Conservation (phyloP, 1,140 invertebrate species). For the Saccostrea glomerata region DNA sequence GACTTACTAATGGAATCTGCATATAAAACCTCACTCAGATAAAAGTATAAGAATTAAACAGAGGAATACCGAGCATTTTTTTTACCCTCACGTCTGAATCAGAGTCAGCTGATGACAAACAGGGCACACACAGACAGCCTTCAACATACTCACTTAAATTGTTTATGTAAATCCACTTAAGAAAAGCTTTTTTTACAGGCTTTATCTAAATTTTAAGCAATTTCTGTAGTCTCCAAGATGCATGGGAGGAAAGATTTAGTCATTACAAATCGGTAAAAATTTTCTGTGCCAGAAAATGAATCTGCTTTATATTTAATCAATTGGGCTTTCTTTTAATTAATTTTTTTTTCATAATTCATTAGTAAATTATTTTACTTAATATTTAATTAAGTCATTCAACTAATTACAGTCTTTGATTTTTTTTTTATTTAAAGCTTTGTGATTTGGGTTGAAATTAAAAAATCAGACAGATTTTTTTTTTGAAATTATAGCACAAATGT, state of each 20-base stretch:
- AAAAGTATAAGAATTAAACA: neutral
- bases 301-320: neutral
- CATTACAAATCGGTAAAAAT: neutral
- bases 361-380: too few species aligned
- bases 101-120: neutral
- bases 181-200: neutral
- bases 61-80: neutral
- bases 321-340: too few species aligned
- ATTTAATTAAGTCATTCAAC: too few species aligned
- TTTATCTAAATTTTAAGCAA: neutral
- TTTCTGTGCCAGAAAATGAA: neutral
- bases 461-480: too few species aligned
- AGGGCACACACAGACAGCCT: neutral
- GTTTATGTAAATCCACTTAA: conserved; percentile 30
- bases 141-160: neutral
- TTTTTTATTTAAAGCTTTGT: too few species aligned
- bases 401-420: too few species aligned
- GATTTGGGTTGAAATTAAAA: too few species aligned
- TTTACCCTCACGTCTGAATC: neutral
- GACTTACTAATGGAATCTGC: neutral
- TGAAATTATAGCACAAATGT: too few species aligned
- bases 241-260: neutral
- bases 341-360: too few species aligned
- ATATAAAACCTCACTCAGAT: neutral
- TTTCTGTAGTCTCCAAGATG: neutral